Evolutionary conservation across 2,797 vertebrate genomes (phyloP).

Genomic region (Pitangus sulphuratus): DNA sequence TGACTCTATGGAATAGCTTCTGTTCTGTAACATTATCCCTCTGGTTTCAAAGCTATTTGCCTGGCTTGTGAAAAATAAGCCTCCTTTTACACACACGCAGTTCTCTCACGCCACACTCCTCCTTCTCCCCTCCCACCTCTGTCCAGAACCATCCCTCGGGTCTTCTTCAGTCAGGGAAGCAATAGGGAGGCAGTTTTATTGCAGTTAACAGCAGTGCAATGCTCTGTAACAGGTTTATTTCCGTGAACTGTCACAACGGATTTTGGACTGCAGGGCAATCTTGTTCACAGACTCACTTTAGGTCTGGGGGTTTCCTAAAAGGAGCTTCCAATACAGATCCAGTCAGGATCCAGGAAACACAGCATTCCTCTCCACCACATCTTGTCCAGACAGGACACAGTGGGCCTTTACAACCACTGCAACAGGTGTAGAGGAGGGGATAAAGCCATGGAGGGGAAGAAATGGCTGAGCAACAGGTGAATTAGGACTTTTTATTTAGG

Average conservation of each 20-base stretch:
- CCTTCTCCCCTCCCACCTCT: not conserved
- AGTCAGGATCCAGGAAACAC: not conserved
- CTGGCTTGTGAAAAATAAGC: not conserved
- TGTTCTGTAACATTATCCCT: not conserved
- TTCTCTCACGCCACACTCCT: not conserved
- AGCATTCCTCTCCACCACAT: not conserved
- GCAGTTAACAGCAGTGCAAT: not conserved
- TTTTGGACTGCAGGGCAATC: not conserved
- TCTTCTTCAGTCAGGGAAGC: not conserved
- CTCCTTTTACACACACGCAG: not conserved
- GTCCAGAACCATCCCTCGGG: not conserved
- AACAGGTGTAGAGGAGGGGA: not conserved
- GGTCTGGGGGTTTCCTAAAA: not conserved
- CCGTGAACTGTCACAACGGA: not conserved
- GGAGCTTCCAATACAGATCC: not conserved
- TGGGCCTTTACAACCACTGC: not conserved
- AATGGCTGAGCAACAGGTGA: not conserved
- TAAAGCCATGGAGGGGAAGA: not conserved
- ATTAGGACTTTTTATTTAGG: not conserved
- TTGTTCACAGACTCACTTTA: not conserved
- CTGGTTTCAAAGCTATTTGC: not conserved
- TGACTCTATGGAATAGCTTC: not conserved
- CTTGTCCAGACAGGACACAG: not conserved
- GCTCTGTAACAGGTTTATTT: not conserved
- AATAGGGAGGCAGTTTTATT: not conserved